Percentiles rank a stretch among this genome's conserved stretches.
These are phyloP conservation scores for Heterotis niloticus DNA, from an alignment of 2,113 vertebrate genomes.

Conservation along the genomic window DNA sequence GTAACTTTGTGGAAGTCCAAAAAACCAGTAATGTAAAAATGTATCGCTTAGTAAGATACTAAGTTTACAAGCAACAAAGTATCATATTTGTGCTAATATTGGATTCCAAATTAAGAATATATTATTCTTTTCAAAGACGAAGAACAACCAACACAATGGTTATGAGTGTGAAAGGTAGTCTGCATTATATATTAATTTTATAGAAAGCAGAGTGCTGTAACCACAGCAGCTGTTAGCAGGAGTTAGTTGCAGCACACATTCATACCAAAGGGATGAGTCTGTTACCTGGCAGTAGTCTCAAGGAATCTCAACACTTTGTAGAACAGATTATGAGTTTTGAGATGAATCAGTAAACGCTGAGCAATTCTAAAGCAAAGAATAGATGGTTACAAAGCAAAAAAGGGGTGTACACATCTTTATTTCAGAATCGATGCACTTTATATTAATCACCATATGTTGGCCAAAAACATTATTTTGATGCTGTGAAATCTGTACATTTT, in stretches of 20 bases:
- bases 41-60: no score
- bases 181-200: no score
- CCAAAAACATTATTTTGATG: neutral
- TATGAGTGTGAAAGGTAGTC: no score
- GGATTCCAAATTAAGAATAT: no score
- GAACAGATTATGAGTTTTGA: slow-evolving; percentile 45
- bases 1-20: no score
- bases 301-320: slow-evolving; percentile 50
- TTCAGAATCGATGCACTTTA: no score
- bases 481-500: neutral
- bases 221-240: neutral
- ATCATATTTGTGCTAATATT: no score
- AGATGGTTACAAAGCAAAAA: slow-evolving; percentile 22
- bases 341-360: slow-evolving; percentile 43
- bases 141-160: no score
- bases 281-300: slow-evolving; percentile 56
- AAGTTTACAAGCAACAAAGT: no score
- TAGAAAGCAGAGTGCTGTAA: slow-evolving; percentile 1
- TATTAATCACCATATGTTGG: no score
- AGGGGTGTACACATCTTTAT: neutral
- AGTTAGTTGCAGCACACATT: slow-evolving; percentile 12
- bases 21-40: no score
- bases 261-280: neutral
- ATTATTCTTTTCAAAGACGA: no score
- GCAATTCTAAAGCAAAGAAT: slow-evolving; percentile 46